phyloP scores from a whole-genome alignment of 2,888 invertebrate species.

The Mimas tiliae region DNA sequence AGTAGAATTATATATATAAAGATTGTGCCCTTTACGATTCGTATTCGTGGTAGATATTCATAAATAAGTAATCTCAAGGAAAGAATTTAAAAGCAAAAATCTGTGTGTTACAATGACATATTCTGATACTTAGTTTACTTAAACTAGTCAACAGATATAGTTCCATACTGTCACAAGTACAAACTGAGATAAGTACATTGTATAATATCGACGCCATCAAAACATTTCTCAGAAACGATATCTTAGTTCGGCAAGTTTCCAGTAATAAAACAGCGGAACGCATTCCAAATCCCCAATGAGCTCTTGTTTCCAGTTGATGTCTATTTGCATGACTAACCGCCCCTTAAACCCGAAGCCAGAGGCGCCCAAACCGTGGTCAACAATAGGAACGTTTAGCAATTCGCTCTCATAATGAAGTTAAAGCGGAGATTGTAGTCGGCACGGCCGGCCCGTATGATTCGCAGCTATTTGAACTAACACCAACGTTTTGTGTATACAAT shows the following conservation, averaged over 20 bases:
- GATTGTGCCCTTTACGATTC: no score
- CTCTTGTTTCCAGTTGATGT: slow-evolving; percentile 63
- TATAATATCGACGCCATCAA: slow-evolving; percentile 27
- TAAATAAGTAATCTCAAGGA: no score
- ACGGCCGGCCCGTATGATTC: slow-evolving; percentile 26
- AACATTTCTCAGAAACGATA: slow-evolving; percentile 33
- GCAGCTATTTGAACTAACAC: slow-evolving; percentile 45
- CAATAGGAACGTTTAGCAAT: slow-evolving; percentile 80
- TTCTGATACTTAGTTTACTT: no score
- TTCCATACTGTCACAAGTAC: background rate
- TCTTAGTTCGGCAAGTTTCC: slow-evolving; percentile 36
- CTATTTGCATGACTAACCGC: slow-evolving; percentile 78
- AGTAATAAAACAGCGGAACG: slow-evolving; percentile 31
- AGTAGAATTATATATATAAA: no score
- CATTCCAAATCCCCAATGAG: slow-evolving; percentile 47
- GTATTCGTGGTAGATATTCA: no score
- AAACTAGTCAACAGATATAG: no score
- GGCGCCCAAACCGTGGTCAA: slow-evolving; percentile 60
- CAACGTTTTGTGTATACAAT: slow-evolving; percentile 45
- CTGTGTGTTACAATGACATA: no score
- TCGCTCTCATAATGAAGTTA: slow-evolving; percentile 80
- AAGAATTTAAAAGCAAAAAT: no score
- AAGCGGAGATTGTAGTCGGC: slow-evolving; percentile 72
- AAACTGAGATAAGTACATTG: background rate
- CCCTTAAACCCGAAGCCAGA: slow-evolving; percentile 56